A percentile compares a stretch with the other conserved stretches of the same genome.
phyloP scores from a whole-genome alignment of 2,113 vertebrate species.

The Riparia riparia region DNA sequence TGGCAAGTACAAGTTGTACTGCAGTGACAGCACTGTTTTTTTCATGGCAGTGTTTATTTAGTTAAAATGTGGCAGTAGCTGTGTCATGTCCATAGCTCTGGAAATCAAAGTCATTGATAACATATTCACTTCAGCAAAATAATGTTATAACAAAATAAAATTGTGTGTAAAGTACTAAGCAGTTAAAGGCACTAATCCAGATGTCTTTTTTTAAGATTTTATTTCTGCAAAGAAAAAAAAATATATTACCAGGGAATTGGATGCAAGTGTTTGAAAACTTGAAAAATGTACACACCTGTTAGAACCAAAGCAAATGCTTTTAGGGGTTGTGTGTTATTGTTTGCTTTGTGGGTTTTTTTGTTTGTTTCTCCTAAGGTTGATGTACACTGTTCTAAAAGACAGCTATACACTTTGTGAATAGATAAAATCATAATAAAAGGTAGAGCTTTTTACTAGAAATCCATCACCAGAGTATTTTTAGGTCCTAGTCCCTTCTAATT shows the following conservation, averaged over 20 bases:
- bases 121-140: background rate
- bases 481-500: background rate
- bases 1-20: slow-evolving; percentile 47
- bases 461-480: background rate
- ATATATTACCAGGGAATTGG: background rate
- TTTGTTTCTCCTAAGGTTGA: background rate
- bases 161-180: background rate
- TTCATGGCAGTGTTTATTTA: background rate
- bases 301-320: background rate
- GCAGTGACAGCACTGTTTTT: background rate
- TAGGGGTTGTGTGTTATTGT: background rate
- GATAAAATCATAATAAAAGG: background rate
- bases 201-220: background rate
- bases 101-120: background rate
- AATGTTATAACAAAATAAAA: background rate
- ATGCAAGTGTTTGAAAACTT: background rate
- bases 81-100: background rate
- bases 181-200: background rate
- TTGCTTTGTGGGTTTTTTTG: background rate
- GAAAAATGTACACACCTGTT: background rate
- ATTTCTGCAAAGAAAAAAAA: background rate
- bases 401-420: background rate
- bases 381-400: background rate
- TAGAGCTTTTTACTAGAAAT: background rate
- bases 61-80: background rate